These are phyloP conservation scores for Epinephelus moara DNA, from an alignment of 2,113 vertebrate genomes.

Conservation along the genomic window DNA sequence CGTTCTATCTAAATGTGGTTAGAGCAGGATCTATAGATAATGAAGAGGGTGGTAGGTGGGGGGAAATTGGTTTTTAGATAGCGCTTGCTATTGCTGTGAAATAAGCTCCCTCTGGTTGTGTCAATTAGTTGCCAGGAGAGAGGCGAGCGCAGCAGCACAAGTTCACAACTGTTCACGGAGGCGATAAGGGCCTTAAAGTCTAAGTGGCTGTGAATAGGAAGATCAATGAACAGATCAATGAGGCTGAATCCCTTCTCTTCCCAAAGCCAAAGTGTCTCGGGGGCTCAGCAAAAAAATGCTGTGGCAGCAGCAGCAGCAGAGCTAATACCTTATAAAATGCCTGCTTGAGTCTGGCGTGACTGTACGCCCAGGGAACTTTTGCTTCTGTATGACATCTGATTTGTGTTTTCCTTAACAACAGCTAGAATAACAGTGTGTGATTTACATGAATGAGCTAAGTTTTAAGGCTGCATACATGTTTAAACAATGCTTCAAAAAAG, in stretches of 20 bases:
- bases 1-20: constrained; percentile 29
- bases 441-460: not conserved
- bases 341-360: constrained; percentile 23
- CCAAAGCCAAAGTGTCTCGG: constrained; percentile 52
- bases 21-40: constrained; percentile 39
- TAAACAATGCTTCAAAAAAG: not conserved
- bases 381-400: not conserved
- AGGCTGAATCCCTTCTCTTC: constrained; percentile 57
- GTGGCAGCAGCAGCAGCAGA: constrained; percentile 43
- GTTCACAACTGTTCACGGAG: constrained; percentile 57
- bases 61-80: constrained; percentile 38
- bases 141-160: constrained; percentile 31
- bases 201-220: constrained; percentile 75
- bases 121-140: constrained; percentile 53
- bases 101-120: constrained; percentile 45
- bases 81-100: constrained; percentile 42
- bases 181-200: constrained; percentile 72
- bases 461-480: not conserved
- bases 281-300: constrained; percentile 47
- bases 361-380: constrained; percentile 17
- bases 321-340: constrained; percentile 45
- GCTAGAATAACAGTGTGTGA: not conserved
- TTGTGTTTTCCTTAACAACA: not conserved
- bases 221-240: constrained; percentile 75
- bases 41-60: not conserved